Base-by-base conservation (phyloP, 1,140 invertebrate genomes). In the Condylostylus longicornis region DNA sequence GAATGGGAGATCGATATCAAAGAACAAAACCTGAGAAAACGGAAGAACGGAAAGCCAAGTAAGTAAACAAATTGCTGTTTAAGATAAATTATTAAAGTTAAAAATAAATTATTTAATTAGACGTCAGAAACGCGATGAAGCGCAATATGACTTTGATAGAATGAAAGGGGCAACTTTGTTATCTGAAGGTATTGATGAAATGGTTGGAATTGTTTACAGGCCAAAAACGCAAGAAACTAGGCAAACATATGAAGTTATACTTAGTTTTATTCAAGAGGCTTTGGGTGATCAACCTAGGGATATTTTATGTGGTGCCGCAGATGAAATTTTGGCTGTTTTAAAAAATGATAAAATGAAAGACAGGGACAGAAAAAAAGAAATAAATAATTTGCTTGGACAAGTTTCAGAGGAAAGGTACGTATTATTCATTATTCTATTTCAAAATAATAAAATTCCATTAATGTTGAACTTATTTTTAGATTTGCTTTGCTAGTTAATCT, bases 151-250 rank as follows among this genome's bases (percentile, higher is more conserved):
- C 51, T 79, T 93, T 55, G 71, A 82, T 13, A 78, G 86, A 39
- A 88, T 91, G 69, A 94, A 91, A 63, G 79, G 84, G 8, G 74
- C 81, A 4, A 85, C 82, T 5, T 63, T 90, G 7, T 63, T 93
- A 0, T 88, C 87, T 15, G 86, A 90, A 47, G 83, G 84, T 40
- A 76, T 87, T 23, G 86, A 93, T 56, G 88, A 94, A 53, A 80
- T 91, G 66, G 85, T 86, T 2, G 90, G 88, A 25, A 91, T 96
- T 46, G 65, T 90, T 21, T 99, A 99, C 64, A 69, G 89, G 33
- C 96, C 96, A 1, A 89, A 97, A 63, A 98, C 94, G 0, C 87
- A 91, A 61, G 93, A 98, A 65, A 98, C 96, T 0, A 68, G 89
- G 38, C 88, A 97, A 54, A 97, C 91, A 0, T 98, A 98, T 54